Evolutionary conservation across 2,113 vertebrate genomes (phyloP), one percentile per base, ranked within the genome.

Genomic region (Engystomops pustulosus): DNA sequence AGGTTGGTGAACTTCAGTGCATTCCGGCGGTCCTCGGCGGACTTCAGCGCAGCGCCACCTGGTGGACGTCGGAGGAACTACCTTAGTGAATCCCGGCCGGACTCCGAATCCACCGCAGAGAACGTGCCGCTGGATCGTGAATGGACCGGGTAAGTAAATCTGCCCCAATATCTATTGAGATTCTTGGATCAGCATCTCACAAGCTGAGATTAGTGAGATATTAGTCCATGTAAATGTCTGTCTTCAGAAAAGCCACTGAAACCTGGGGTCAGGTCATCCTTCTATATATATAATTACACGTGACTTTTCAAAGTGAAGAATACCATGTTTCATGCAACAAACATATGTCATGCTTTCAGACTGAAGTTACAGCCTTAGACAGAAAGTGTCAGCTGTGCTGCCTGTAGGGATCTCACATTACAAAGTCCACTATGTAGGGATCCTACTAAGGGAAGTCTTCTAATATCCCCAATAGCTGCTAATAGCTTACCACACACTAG

Each of bases 301-400:
- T 81, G 80, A 55, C 47, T 69, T 34, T 68, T 60, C 34, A 38
- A 38, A 25, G 27, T 20, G 47, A 32, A 9, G n/a, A 65, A 10
- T 62, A 62, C 60, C 62, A 51, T 80, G 41, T 15, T 68, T 65
- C 62, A 80, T 65, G 67, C 55, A 80, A 80, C 38, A 51, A 20
- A 27, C 44, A 47, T 51, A 45, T 34, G 60, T 69, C 38, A 47
- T 67, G 27, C 62, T 47, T 80, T 69, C 17, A 80, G 27, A 49
- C 79, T 51, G 45, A 34, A 34, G 44, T 62, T 45, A 69, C 44
- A 10, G 34, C 38, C 41, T 49, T 32, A 80, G 60, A 80, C 60
- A 68, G 70, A 65, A 47, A 47, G 62, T 80, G 62, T 80, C 79
- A 68, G 79, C 41, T 80, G 79, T 20, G 10, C n/a, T 2, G 15